Conservation (phyloP, 2,113 vertebrate genomes). For the Jaculus jaculus region DNA sequence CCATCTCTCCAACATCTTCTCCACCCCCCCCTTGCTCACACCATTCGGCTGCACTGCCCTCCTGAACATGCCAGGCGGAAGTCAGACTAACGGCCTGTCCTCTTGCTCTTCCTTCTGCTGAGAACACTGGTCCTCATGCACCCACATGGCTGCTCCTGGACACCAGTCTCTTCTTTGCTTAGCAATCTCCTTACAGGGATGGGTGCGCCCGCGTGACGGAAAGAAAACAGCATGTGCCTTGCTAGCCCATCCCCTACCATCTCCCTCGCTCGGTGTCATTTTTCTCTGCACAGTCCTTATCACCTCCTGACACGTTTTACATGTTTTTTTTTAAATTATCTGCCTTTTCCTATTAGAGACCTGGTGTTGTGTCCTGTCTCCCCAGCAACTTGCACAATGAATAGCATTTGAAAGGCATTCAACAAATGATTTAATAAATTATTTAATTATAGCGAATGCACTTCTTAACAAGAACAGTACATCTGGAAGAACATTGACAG, state of each 20-base stretch:
- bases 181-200: background rate
- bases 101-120: background rate
- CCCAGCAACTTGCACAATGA: constrained; percentile 51
- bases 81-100: background rate
- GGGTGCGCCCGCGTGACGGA: background rate
- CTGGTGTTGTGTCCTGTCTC: constrained; percentile 37
- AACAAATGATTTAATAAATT: constrained; percentile 33
- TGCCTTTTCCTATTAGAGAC: constrained; percentile 32
- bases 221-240: background rate
- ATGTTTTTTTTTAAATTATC: background rate
- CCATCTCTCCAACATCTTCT: background rate
- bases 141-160: background rate
- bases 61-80: background rate
- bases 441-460: background rate
- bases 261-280: background rate
- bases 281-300: background rate
- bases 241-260: background rate
- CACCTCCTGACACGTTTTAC: background rate
- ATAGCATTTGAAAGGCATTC: background rate
- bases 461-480: constrained; percentile 13
- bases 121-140: background rate
- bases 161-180: background rate
- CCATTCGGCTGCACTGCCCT: background rate
- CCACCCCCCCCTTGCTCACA: background rate
- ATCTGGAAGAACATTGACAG: constrained; percentile 21